Base-by-base conservation (phyloP, 2,113 vertebrate genomes). In the Bostrychus sinensis region DNA sequence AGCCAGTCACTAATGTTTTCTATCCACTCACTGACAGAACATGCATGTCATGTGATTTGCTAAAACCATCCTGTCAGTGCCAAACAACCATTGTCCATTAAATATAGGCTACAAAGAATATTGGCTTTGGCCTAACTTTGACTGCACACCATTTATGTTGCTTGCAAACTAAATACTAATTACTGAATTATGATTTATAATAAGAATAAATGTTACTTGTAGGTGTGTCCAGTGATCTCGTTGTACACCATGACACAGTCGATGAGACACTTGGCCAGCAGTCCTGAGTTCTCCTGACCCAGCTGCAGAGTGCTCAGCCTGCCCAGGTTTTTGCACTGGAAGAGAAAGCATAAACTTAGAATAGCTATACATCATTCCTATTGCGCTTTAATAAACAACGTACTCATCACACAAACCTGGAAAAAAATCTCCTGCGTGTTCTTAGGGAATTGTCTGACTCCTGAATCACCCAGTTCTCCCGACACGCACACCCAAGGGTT, bases 181-280 rank as follows among this genome's bases (percentile, higher is more conserved):
- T n/a, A n/a, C n/a, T n/a, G n/a, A n/a, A n/a, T n/a, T n/a, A n/a
- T n/a, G n/a, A n/a, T n/a, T n/a, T n/a, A n/a, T n/a, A n/a, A n/a
- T n/a, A n/a, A n/a, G n/a, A n/a, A n/a, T n/a, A n/a, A n/a, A n/a
- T n/a, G n/a, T 93, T 89, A 98, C 97, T 90, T 97, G 89, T 98
- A 98, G 0, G 94, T 96, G 73, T 99, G 97, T 75, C 96, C 96
- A 2, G 96, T 98, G 75, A 99, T 96, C 91, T 98, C 97, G 54
- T 98, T 99, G 75, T 96, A 93, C 79, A 99, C 96, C 93, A 98
- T 93, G 88, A 99, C 97, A 50, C 94, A 98, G 87, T 99, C 97
- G 75, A 99, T 95, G 65, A 98, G 90, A 95, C 97, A 99, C 88
- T 98, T 99, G 82, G 97, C 95, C 77, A 99, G 90, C 0, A 99